Evolutionary conservation across 2,113 vertebrate genomes (phyloP).

Genomic region (Oncorhynchus masou): DNA sequence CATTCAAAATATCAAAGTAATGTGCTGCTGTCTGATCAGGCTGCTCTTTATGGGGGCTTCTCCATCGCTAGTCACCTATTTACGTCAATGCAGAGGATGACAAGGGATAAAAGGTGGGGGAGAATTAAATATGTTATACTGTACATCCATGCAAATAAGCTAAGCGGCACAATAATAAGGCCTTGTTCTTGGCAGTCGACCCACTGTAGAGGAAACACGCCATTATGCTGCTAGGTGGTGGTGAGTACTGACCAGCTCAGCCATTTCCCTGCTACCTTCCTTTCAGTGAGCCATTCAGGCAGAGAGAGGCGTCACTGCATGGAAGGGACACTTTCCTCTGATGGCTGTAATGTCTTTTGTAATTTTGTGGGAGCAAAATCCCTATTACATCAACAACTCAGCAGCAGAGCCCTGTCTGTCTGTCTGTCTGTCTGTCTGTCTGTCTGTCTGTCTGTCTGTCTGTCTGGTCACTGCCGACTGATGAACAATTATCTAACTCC

Average conservation of each 20-base stretch:
- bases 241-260: neutral
- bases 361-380: neutral
- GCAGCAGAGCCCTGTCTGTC: neutral
- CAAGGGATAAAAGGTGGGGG: neutral
- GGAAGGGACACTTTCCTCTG: neutral
- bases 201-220: neutral
- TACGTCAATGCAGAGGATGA: neutral
- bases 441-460: no score
- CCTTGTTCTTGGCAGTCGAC: neutral
- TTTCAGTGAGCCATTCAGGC: neutral
- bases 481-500: neutral
- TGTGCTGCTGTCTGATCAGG: neutral
- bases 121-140: neutral
- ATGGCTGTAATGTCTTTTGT: neutral
- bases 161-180: constrained; percentile 1
- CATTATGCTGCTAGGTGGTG: neutral
- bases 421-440: no score
- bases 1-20: neutral
- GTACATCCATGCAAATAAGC: neutral
- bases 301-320: neutral
- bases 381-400: neutral
- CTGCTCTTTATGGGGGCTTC: neutral
- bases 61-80: neutral
- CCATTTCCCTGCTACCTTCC: neutral
- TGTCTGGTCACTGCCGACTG: neutral